Conservation (phyloP, 37 sponge, comb jelly and placozoan species). For the Agelas oroides region DNA sequence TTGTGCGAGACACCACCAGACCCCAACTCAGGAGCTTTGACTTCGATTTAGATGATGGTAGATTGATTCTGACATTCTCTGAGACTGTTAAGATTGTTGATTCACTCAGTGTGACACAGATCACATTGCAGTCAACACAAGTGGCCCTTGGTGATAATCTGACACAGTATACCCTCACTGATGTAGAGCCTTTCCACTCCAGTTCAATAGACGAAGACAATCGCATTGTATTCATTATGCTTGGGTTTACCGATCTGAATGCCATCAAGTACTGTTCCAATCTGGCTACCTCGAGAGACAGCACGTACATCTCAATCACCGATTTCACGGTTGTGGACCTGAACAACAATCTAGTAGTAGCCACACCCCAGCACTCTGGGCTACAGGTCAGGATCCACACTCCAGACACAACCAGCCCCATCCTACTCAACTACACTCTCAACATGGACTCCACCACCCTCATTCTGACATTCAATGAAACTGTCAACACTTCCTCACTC, state of each 20-base stretch:
- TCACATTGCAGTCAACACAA: slow-evolving; percentile 63
- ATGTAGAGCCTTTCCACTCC: slow-evolving; percentile 43
- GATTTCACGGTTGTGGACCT: slow-evolving; percentile 78
- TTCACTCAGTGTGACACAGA: slow-evolving; percentile 79
- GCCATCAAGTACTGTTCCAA: slow-evolving; percentile 77
- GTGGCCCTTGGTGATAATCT: slow-evolving; percentile 20
- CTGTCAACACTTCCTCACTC: slow-evolving; percentile 77
- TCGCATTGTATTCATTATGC: slow-evolving; percentile 73
- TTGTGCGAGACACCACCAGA: slow-evolving; percentile 73
- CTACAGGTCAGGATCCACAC: slow-evolving; percentile 56
- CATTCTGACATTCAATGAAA: slow-evolving; percentile 86
- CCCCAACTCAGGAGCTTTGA: slow-evolving; percentile 83
- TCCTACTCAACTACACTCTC: slow-evolving; percentile 77
- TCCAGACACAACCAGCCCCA: slow-evolving; percentile 74
- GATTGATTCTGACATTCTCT: slow-evolving; percentile 87
- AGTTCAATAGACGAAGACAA: slow-evolving; percentile 77
- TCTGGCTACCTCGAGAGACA: slow-evolving; percentile 56
- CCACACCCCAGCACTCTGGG: slow-evolving; percentile 10
- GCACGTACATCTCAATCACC: slow-evolving; percentile 80
- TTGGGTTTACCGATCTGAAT: slow-evolving; percentile 91
- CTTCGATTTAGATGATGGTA: slow-evolving; percentile 84
- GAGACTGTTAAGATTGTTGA: slow-evolving; percentile 90
- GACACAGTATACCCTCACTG: slow-evolving; percentile 58
- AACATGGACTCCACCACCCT: slow-evolving; percentile 79
- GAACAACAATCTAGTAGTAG: slow-evolving; percentile 60